A percentile compares a stretch with the other conserved stretches of the same genome.
Conservation (phyloP, 1,140 invertebrate genomes). For the Brachionus rubens region DNA sequence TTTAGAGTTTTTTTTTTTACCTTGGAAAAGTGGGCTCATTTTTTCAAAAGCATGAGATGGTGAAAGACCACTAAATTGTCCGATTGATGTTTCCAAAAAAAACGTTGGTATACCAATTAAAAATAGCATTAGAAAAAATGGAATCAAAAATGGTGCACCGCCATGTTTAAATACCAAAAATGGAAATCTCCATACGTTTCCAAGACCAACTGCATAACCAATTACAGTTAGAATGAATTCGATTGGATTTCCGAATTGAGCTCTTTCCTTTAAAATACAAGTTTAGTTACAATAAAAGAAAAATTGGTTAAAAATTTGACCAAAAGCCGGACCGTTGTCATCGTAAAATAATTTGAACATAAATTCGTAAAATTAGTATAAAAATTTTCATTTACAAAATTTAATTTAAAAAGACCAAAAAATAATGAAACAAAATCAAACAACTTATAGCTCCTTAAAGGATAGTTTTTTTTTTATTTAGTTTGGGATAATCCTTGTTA, state of each 20-base stretch:
- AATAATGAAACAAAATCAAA: too few species aligned
- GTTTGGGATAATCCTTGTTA: too few species aligned
- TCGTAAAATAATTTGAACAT: too few species aligned
- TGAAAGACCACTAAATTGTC: conserved; percentile 39
- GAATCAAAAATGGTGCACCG: conserved; percentile 32
- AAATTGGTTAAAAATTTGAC: too few species aligned
- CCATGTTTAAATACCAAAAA: conserved; percentile 46
- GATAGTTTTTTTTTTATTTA: too few species aligned
- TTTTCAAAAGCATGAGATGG: conserved; percentile 10
- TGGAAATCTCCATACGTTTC: conserved; percentile 47
- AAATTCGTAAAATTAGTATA: too few species aligned
- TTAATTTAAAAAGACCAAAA: too few species aligned
- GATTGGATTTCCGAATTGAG: conserved; percentile 49
- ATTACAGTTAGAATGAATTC: conserved; percentile 52
- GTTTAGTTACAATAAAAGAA: too few species aligned
- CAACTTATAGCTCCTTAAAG: too few species aligned
- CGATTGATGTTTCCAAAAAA: conserved; percentile 42
- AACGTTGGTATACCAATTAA: conserved; percentile 40
- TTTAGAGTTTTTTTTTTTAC: too few species aligned
- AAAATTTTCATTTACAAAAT: too few species aligned
- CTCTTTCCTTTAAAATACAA: conserved; percentile 46
- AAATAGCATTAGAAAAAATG: conserved; percentile 25
- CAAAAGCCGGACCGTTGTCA: too few species aligned
- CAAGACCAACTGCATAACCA: conserved; percentile 51
- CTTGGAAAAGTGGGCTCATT: conserved; percentile 29